Evolutionary conservation across 1,140 invertebrate species (phyloP).

Genomic region (Calliopsis andreniformis): DNA sequence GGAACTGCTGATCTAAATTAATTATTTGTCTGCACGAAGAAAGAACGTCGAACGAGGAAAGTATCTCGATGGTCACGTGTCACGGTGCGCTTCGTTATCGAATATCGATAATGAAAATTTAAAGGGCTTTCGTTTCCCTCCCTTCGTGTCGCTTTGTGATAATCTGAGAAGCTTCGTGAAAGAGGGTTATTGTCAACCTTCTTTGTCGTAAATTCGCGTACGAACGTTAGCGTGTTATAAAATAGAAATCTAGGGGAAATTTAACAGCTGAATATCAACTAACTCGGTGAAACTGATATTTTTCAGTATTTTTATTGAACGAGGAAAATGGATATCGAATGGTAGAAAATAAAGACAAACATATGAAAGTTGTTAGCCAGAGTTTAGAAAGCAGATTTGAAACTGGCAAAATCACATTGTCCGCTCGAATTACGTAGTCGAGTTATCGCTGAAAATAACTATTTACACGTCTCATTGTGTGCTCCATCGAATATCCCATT

Average conservation of each 20-base stretch:
- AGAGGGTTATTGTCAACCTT: slow-evolving; percentile 20
- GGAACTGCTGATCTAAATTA: no score
- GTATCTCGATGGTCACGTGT: slow-evolving; percentile 14
- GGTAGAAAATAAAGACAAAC: not conserved
- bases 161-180: slow-evolving; percentile 25
- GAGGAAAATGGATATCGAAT: no score
- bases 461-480: slow-evolving; percentile 23
- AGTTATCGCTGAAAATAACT: slow-evolving; percentile 29
- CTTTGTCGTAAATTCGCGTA: not conserved
- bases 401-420: not conserved
- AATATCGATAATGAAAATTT: slow-evolving; percentile 60
- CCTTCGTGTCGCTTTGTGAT: slow-evolving; percentile 23
- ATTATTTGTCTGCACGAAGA: not conserved
- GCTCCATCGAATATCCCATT: slow-evolving; percentile 12
- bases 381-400: not conserved
- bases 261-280: no score
- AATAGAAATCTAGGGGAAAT: not conserved
- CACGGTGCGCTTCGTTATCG: slow-evolving; percentile 42
- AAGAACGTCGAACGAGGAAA: slow-evolving; percentile 15
- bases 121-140: slow-evolving; percentile 33
- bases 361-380: not conserved
- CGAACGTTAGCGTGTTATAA: no score
- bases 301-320: no score
- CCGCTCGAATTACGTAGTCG: not conserved
- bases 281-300: no score